phyloP scores from a whole-genome alignment of 2,797 vertebrate genomes.

The Parotocinclus haroldoi region DNA sequence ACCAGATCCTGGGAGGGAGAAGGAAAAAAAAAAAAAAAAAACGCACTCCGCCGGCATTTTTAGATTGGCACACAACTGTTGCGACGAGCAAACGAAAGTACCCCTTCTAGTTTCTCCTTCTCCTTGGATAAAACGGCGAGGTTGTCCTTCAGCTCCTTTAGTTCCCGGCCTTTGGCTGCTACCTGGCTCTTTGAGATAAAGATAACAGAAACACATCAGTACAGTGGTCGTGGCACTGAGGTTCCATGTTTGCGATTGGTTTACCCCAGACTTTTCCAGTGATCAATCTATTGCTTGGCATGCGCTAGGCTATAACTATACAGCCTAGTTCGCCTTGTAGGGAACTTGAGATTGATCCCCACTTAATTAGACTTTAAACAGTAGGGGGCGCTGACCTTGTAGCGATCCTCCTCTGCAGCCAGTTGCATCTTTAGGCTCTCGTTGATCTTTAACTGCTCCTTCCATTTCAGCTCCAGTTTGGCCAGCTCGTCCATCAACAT shows the following conservation, averaged over 20 bases:
- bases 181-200: slow-evolving; percentile 78
- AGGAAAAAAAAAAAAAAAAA: slow-evolving; percentile 43
- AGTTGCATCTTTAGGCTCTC: slow-evolving; percentile 84
- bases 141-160: slow-evolving; percentile 82
- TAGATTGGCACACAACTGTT: slow-evolving; percentile 58
- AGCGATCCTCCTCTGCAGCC: slow-evolving; percentile 84
- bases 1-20: slow-evolving; percentile 56
- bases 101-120: slow-evolving; percentile 82
- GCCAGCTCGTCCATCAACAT: slow-evolving; percentile 90
- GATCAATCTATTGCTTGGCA: too few species aligned
- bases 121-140: slow-evolving; percentile 76
- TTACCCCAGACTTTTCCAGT: too few species aligned
- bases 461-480: slow-evolving; percentile 90
- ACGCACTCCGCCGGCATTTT: slow-evolving; percentile 56
- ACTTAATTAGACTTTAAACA: neutral
- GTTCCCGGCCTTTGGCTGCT: slow-evolving; percentile 86
- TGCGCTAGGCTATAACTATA: too few species aligned
- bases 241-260: too few species aligned
- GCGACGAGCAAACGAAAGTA: slow-evolving; percentile 49
- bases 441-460: slow-evolving; percentile 89
- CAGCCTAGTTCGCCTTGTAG: too few species aligned
- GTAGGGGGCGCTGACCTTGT: slow-evolving; percentile 73
- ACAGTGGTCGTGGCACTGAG: too few species aligned
- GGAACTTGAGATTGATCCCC: too few species aligned
- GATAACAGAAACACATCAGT: slow-evolving; percentile 5